Evolutionary conservation across 2,113 vertebrate species (phyloP).

Genomic region (Seriola aureovittata): DNA sequence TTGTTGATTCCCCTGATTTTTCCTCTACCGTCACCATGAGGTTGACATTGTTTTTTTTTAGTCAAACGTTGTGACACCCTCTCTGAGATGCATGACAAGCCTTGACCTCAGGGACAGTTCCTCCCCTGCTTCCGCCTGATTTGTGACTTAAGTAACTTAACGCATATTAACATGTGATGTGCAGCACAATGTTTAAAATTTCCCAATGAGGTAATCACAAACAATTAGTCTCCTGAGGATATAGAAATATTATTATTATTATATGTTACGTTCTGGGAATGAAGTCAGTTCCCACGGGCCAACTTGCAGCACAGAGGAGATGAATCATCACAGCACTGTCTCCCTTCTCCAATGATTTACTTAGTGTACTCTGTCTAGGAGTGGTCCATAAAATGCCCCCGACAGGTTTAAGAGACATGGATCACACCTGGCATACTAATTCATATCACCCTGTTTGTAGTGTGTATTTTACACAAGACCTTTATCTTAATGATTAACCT

Average conservation of each 20-base stretch:
- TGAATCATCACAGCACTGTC: slow-evolving; percentile 6
- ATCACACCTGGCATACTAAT: slow-evolving; percentile 48
- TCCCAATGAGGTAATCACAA: background rate
- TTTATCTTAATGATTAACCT: slow-evolving; percentile 38
- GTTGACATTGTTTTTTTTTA: background rate
- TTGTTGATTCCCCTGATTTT: background rate
- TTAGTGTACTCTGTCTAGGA: background rate
- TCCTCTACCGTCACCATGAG: background rate
- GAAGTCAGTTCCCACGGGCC: slow-evolving; percentile 1
- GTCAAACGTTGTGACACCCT: background rate
- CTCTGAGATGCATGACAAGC: slow-evolving; percentile 28
- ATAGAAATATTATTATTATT: background rate
- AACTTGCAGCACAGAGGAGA: slow-evolving; percentile 9
- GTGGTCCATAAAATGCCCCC: slow-evolving; percentile 34
- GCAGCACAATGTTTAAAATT: background rate
- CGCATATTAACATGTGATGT: background rate
- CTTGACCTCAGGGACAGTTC: slow-evolving; percentile 17
- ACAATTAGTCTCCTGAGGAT: background rate
- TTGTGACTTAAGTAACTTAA: slow-evolving; percentile 11
- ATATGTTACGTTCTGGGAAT: background rate
- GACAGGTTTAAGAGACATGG: slow-evolving; percentile 39
- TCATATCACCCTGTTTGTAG: slow-evolving; percentile 21
- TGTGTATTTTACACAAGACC: slow-evolving; percentile 13
- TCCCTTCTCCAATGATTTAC: slow-evolving; percentile 43
- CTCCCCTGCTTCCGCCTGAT: background rate